Base-by-base conservation (phyloP, 2,888 invertebrate species). In the Pycnomerus fuliginosus region DNA sequence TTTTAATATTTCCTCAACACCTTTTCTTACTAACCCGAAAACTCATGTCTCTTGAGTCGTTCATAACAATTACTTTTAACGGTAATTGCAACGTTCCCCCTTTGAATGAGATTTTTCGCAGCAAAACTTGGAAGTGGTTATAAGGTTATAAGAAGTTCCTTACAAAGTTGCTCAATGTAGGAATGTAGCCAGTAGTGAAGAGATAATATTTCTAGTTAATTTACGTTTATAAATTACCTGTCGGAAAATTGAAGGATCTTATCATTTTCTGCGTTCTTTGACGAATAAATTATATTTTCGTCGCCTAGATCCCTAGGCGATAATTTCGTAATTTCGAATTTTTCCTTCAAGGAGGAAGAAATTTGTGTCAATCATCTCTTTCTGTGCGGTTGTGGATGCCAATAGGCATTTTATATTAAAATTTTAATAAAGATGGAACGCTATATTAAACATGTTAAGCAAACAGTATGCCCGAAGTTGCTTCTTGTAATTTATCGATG, bases 1-100 rank as follows among this genome's bases (percentile, higher is more conserved):
- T n/a, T 36, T 16, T 14, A 28, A 16, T 8, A 13, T 16, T 37
- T 16, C 3, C 22, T 11, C 22, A 33, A n/a, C n/a, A n/a, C 20
- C 5, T 5, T 20, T 20, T 20, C 20, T 5, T 8, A 20, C 20
- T 8, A 8, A 7, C 8, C 20, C 20, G 20, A 8, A 20, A 20
- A 20, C 5, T 20, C 20, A 8, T 20, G 20, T 20, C 20, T 20
- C 8, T 20, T 20, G 20, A 34, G 34, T 17, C 23, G 16, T 37
- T 24, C 39, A 44, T 52, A 47, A 50, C 55, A 51, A 47, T 56
- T 45, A 56, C 44, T 53, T 53, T 47, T 52, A 49, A 56, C 38
- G 51, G 43, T 49, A 50, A 50, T 46, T 46, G 35, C 40, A 28
- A 38, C 41, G 43, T 42, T 49, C 38, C 25, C 30, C 44, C 39